Evolutionary conservation across 2,797 vertebrate species (phyloP).

Genomic region (Protosalanx chinensis): DNA sequence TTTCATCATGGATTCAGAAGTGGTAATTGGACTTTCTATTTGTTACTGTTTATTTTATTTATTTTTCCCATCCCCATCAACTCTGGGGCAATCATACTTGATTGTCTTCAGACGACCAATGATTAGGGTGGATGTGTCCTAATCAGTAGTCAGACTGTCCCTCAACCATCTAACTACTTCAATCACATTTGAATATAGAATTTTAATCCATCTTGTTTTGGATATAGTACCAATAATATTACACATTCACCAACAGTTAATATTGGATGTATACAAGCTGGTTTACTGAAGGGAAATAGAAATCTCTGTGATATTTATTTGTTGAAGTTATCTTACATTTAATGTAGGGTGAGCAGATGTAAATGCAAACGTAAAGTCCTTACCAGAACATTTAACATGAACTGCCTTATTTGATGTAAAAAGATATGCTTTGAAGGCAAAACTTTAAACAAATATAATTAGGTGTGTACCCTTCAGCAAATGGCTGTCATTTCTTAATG

Average conservation of each 20-base stretch:
- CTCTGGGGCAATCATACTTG: slow-evolving; percentile 32
- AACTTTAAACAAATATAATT: slow-evolving; percentile 33
- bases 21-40: neutral
- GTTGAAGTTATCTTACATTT: neutral
- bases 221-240: neutral
- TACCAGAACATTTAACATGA: neutral
- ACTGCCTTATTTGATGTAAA: neutral
- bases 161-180: slow-evolving; percentile 20
- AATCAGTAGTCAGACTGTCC: slow-evolving; percentile 31
- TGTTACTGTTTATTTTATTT: slow-evolving; percentile 5
- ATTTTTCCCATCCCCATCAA: slow-evolving; percentile 4
- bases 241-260: neutral
- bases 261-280: neutral
- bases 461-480: slow-evolving; percentile 23
- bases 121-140: slow-evolving; percentile 26
- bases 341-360: neutral
- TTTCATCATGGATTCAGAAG: neutral
- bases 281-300: neutral
- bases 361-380: neutral
- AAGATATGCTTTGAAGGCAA: slow-evolving; percentile 12
- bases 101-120: slow-evolving; percentile 29
- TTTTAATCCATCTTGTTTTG: slow-evolving; percentile 1
- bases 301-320: neutral
- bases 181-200: slow-evolving; percentile 45
- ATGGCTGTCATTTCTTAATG: slow-evolving; percentile 35